These are phyloP conservation scores for Pyrgus malvae DNA, from an alignment of 2,888 invertebrate genomes.

Conservation along the genomic window DNA sequence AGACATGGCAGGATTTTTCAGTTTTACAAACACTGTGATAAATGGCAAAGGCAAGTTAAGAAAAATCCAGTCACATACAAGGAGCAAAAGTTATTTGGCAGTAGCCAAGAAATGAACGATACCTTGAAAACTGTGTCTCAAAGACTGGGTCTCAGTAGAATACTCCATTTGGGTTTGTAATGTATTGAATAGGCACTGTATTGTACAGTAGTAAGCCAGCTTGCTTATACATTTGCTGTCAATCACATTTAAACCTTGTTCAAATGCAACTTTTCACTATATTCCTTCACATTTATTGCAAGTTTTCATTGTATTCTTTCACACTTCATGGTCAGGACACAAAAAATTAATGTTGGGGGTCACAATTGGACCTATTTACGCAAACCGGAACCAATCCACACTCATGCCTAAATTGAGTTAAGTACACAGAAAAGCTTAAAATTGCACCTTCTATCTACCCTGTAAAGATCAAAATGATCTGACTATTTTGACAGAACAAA, in stretches of 20 bases:
- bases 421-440: too few species aligned
- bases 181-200: neutral
- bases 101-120: constrained; percentile 78
- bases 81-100: constrained; percentile 80
- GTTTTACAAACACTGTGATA: constrained; percentile 90
- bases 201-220: constrained; percentile 27
- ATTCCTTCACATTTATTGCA: neutral
- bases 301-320: too few species aligned
- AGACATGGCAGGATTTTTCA: constrained; percentile 63
- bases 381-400: too few species aligned
- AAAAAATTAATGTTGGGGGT: too few species aligned
- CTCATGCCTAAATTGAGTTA: too few species aligned
- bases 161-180: constrained; percentile 77
- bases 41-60: constrained; percentile 86
- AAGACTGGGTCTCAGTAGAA: constrained; percentile 80
- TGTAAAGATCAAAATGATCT: too few species aligned
- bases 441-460: too few species aligned
- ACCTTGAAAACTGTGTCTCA: constrained; percentile 82
- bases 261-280: constrained; percentile 13
- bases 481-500: too few species aligned
- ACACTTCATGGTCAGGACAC: too few species aligned
- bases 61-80: constrained; percentile 83
- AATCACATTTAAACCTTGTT: constrained; percentile 25
- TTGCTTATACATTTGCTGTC: constrained; percentile 47
- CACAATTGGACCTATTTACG: too few species aligned